A percentile compares a stretch with the other conserved stretches of the same genome.
Evolutionary conservation across 2,797 vertebrate genomes (phyloP).

Genomic region (Eospalax fontanierii): DNA sequence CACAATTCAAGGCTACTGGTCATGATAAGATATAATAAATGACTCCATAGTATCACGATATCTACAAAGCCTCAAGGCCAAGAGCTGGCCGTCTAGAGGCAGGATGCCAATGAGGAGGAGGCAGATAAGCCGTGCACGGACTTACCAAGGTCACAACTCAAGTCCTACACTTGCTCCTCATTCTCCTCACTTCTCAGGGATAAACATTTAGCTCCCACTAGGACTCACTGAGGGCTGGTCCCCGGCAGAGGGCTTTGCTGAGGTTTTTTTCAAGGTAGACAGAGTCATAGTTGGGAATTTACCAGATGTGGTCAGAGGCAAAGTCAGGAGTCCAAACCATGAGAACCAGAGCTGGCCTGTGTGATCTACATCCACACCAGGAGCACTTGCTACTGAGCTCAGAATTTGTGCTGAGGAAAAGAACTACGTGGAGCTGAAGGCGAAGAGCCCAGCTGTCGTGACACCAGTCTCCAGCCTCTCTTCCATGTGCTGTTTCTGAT

Average conservation of each 20-base stretch:
- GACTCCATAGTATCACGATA: background rate
- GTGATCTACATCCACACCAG: background rate
- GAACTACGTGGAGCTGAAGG: background rate
- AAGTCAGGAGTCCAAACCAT: background rate
- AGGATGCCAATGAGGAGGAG: background rate
- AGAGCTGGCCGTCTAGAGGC: background rate
- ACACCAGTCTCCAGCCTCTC: background rate
- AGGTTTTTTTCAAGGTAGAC: background rate
- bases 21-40: slow-evolving; percentile 49
- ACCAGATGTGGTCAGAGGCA: background rate
- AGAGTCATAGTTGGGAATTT: background rate
- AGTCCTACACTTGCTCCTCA: background rate
- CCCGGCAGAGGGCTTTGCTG: background rate
- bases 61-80: background rate
- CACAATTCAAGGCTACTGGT: slow-evolving; percentile 5
- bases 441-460: rapidly evolving
- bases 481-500: background rate
- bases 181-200: background rate
- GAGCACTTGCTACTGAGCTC: background rate
- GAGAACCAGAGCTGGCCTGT: background rate
- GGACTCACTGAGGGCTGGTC: background rate
- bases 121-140: background rate
- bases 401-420: background rate
- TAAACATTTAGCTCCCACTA: background rate
- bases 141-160: background rate